Evolutionary conservation across 2,888 invertebrate genomes (phyloP), one percentile per base, ranked within the genome.

Genomic region (Scaptomyza polygonia): DNA sequence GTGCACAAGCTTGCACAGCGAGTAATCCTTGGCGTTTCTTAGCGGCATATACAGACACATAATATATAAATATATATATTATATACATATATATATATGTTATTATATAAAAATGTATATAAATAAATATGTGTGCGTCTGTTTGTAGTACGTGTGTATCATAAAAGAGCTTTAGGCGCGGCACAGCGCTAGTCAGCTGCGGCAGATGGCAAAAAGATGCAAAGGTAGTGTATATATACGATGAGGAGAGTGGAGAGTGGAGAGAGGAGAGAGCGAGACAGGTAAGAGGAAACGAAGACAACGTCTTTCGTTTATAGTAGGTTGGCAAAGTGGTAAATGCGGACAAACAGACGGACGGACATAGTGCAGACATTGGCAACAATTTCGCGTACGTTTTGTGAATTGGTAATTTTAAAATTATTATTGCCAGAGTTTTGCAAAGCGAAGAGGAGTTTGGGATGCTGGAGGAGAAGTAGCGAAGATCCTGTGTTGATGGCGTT

Each of bases 311-410:
- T 52, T 57, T 57, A 25, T 48, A 52, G 56, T 53, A 54, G 71
- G 52, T 34, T 49, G 47, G 32, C 47, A 45, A 43, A 61, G 55
- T 40, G 32, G 55, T 40, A 49, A 57, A 39, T 34, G 36, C 56
- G 29, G 53, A 59, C 29, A 42, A 27, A 14, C 14, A 11, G 44
- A 45, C 44, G 30, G 47, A 32, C 48, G 48, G 32, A 18, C 43
- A 58, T 64, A 77, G 69, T 67, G 70, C 80, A 86, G 81, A 82
- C 84, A 83, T 79, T 87, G 70, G 77, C 86, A 80, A 87, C 88
- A 87, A 87, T 85, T 88, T 88, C 83, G 86, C 79, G 86, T 83
- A 89, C 88, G 88, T 88, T 89, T 87, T 88, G 84, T 89, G 89
- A 89, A 89, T 89, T 89, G 80, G 88, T 88, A 89, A 89, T 88